A percentile compares a stretch with the other conserved stretches of the same genome.
Evolutionary conservation across 2,888 invertebrate species (phyloP).

Genomic region (Habroteleia sp.): DNA sequence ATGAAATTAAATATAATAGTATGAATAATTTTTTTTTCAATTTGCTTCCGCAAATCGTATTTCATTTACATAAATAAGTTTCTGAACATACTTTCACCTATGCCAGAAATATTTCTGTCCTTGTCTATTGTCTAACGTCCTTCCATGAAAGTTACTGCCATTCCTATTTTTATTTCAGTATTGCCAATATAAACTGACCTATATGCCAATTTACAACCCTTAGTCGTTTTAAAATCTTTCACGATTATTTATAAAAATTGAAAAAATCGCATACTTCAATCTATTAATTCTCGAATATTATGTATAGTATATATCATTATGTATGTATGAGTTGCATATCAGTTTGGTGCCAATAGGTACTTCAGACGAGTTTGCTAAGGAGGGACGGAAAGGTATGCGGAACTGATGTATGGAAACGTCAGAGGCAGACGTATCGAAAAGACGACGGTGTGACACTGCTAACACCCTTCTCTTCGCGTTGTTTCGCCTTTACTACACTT

Average conservation of each 20-base stretch:
- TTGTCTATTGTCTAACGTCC: too few species aligned
- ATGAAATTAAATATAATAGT: too few species aligned
- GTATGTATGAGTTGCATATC: conserved; percentile 66
- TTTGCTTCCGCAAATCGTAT: too few species aligned
- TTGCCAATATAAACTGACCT: too few species aligned
- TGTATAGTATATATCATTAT: conserved; percentile 20
- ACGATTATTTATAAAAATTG: too few species aligned
- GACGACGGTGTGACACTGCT: conserved; percentile 64
- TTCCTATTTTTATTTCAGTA: too few species aligned
- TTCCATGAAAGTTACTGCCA: too few species aligned
- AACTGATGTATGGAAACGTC: conserved; percentile 80
- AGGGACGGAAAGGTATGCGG: conserved; percentile 64
- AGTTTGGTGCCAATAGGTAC: conserved; percentile 75
- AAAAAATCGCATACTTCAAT: background rate
- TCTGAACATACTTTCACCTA: too few species aligned
- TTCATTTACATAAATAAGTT: too few species aligned
- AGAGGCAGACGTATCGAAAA: conserved; percentile 79
- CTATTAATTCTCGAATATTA: conserved; percentile 10
- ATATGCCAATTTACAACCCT: too few species aligned
- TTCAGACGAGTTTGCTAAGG: conserved; percentile 73
- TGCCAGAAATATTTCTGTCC: too few species aligned
- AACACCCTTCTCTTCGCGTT: conserved; percentile 68
- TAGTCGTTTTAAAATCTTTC: background rate
- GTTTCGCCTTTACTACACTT: conserved; percentile 74
- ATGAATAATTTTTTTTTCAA: too few species aligned